phyloP scores from a whole-genome alignment of 2,113 vertebrate genomes.

The Spermophilus dauricus region DNA sequence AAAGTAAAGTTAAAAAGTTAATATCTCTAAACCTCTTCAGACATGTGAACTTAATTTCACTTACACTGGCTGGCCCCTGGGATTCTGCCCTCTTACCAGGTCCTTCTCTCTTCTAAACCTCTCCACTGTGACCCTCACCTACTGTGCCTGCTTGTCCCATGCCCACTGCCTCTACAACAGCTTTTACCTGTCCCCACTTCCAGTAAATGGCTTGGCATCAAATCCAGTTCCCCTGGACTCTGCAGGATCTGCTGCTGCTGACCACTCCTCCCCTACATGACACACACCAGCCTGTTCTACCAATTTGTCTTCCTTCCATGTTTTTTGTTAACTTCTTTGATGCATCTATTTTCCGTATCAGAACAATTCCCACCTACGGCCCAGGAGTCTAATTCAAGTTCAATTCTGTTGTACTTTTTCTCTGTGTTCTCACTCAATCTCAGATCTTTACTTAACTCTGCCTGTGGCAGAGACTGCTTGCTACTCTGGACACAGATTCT shows the following conservation, averaged over 20 bases:
- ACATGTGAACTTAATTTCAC: conserved; percentile 78
- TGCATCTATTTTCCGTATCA: background rate
- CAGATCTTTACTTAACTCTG: background rate
- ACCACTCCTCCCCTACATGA: background rate
- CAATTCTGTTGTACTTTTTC: background rate
- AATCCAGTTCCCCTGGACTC: background rate
- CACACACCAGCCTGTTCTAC: background rate
- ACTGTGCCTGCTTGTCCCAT: background rate
- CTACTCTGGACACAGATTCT: background rate
- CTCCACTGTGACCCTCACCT: background rate
- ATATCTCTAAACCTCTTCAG: conserved; percentile 69
- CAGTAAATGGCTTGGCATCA: background rate
- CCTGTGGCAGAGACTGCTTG: background rate
- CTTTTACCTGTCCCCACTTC: background rate
- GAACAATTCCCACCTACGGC: background rate
- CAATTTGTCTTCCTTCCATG: background rate
- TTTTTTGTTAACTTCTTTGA: background rate
- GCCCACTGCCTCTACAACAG: background rate
- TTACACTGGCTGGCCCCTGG: conserved; percentile 37
- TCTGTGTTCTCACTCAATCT: background rate
- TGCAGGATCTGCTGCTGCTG: background rate
- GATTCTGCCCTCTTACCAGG: background rate
- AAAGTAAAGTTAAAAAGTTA: conserved; percentile 75
- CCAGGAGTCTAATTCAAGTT: background rate
- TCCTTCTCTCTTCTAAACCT: conserved; percentile 36